phyloP scores from a whole-genome alignment of 2,888 invertebrate genomes.

The Agrochola circellaris region DNA sequence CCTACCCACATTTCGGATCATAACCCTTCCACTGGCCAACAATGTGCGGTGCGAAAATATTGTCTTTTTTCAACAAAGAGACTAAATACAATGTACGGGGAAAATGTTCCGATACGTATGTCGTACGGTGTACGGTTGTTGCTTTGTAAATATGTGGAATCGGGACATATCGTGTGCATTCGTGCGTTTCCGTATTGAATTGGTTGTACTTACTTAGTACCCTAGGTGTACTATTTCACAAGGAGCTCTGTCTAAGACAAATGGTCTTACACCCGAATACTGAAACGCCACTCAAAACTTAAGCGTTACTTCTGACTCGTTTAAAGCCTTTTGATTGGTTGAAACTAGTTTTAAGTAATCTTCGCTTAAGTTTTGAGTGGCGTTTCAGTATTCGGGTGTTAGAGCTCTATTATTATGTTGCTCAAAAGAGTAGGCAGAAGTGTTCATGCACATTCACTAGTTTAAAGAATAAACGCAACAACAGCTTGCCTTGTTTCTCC shows the following conservation, averaged over 20 bases:
- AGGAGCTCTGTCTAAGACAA: not conserved
- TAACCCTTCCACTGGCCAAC: conserved; percentile 2
- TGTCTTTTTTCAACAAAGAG: conserved; percentile 48
- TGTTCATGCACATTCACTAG: no score
- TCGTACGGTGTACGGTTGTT: conserved; percentile 9
- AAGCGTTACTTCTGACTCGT: no score
- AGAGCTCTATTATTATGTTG: not conserved
- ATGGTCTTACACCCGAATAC: no score
- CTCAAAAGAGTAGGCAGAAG: no score
- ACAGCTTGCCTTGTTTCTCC: no score
- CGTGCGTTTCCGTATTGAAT: conserved; percentile 23
- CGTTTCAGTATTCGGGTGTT: no score
- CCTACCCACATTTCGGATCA: conserved; percentile 25
- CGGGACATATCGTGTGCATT: conserved; percentile 12
- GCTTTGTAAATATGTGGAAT: not conserved
- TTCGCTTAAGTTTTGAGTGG: no score
- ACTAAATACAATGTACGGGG: conserved; percentile 34
- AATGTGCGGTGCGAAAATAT: conserved; percentile 34
- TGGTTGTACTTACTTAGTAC: not conserved
- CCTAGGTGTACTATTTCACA: not conserved
- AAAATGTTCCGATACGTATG: not conserved
- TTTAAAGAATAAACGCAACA: no score
- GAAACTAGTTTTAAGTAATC: no score
- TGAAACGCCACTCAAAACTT: no score
- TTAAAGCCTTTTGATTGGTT: no score